These are phyloP conservation scores for Phymatocera aterrima DNA, from an alignment of 2,888 invertebrate genomes.

Conservation along the genomic window DNA sequence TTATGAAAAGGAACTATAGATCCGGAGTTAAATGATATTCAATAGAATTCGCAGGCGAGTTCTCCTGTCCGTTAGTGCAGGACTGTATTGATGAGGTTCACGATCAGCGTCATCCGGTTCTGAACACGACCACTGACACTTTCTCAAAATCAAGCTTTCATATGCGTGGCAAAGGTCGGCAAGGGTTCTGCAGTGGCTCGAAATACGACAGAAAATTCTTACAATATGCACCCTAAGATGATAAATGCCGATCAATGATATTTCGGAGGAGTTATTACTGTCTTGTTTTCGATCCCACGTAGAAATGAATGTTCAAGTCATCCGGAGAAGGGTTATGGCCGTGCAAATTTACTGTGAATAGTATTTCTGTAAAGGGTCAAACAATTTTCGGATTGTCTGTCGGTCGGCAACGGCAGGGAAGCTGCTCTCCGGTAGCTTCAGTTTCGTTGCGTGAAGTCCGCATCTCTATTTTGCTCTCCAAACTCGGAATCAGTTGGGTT, in stretches of 20 bases:
- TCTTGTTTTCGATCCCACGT: too few species aligned
- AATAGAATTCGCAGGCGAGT: not conserved
- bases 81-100: not conserved
- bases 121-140: too few species aligned
- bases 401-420: not conserved
- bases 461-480: not conserved
- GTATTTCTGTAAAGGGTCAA: not conserved
- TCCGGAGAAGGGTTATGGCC: too few species aligned
- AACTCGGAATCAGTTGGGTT: not conserved
- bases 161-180: too few species aligned
- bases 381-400: not conserved
- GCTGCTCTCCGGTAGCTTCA: not conserved
- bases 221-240: too few species aligned
- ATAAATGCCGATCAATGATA: too few species aligned
- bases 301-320: too few species aligned
- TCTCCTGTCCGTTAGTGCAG: not conserved
- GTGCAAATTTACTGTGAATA: not conserved
- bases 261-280: too few species aligned
- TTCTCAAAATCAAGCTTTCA: too few species aligned
- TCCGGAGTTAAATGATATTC: conserved; percentile 4
- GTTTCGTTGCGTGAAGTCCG: not conserved
- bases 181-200: too few species aligned
- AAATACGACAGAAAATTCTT: too few species aligned
- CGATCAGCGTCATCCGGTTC: not conserved
- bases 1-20: not conserved